phyloP scores from a whole-genome alignment of 1,140 invertebrate species.

The Harlomillsia oculata region DNA sequence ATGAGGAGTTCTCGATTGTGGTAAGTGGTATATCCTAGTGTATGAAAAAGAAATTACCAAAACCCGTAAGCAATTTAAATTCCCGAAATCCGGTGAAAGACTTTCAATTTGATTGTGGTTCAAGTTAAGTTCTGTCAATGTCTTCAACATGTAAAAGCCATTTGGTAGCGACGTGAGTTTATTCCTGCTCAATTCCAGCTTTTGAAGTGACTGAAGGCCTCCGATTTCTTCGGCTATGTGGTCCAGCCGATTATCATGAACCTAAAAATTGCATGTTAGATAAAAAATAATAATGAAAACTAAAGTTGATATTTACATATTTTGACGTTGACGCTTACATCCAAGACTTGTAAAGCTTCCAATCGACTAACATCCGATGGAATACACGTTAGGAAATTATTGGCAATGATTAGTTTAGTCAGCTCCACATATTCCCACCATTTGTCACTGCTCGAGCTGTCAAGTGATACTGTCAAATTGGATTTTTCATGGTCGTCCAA shows the following conservation, averaged over 20 bases:
- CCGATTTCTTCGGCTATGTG: constrained; percentile 26
- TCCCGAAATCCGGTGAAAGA: constrained; percentile 39
- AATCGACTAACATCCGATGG: constrained; percentile 43
- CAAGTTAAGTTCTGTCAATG: constrained; percentile 39
- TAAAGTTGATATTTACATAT: background rate
- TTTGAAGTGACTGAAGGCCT: constrained; percentile 20
- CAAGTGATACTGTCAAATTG: constrained; percentile 42
- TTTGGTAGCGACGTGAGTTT: constrained; percentile 38
- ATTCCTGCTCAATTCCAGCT: constrained; percentile 45
- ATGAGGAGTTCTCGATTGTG: no score
- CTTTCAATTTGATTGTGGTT: constrained; percentile 42
- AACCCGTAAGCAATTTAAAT: constrained; percentile 41
- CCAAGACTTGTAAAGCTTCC: constrained; percentile 42
- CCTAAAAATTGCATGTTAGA: constrained; percentile 16
- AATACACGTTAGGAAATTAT: constrained; percentile 43
- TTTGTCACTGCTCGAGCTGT: constrained; percentile 42
- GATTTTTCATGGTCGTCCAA: constrained; percentile 43
- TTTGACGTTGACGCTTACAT: constrained; percentile 39
- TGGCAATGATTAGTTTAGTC: constrained; percentile 46
- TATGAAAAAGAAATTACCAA: constrained; percentile 39
- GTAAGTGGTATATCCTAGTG: no score
- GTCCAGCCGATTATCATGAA: constrained; percentile 33
- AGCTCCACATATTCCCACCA: constrained; percentile 51
- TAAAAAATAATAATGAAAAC: background rate
- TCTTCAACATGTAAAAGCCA: constrained; percentile 37